Evolutionary conservation across 2,888 invertebrate genomes (phyloP), one percentile per base, ranked within the genome.

Genomic region (Cerastis leucographa): DNA sequence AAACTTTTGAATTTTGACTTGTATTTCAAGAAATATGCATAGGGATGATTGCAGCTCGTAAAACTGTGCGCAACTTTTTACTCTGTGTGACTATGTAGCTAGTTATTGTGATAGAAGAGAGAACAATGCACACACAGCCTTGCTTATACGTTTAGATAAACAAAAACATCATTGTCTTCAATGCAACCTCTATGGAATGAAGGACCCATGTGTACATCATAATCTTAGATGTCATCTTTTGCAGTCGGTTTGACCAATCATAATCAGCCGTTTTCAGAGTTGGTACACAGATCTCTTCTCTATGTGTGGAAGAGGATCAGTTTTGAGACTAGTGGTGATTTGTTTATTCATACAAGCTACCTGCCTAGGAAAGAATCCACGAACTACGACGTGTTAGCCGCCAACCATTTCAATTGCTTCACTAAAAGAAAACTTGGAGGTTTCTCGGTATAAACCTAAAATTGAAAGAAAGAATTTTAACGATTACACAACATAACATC

Each of bases 21-120:
- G 0, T 73, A 9, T 74, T 61, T 49, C 0, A 73, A 42, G 49
- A 73, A 74, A 61, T 49, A 61, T 25, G 40, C 40, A 42, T 42
- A 40, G 0, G 49, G 3, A 72, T 61, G 40, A 72, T 25, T 25
- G 29, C 22, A 22, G 19, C 5, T 59, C 35, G 59, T 29, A 49
- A 72, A 72, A 61, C 17, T 73, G 9, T 1, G 17, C 17, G 42
- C 1, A 68, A 17, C 46, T 42, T 71, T 14, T 66, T 0, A 35
- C 35, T 29, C 14, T n/a, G 1, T 54, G 22, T 56, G n/a, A 40
- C 40, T 25, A 46, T 25, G 46, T 59, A 17, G 40, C 0, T 1
- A 25, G 2, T 6, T 17, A 25, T 59, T 56, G n/a, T 19, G 17
- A 8, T 42, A 29, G 17, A 29, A 44, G 1, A 44, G 17, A 22